These are phyloP conservation scores for Cryptoblepharus egeriae DNA, from an alignment of 2,797 vertebrate species.

Conservation along the genomic window DNA sequence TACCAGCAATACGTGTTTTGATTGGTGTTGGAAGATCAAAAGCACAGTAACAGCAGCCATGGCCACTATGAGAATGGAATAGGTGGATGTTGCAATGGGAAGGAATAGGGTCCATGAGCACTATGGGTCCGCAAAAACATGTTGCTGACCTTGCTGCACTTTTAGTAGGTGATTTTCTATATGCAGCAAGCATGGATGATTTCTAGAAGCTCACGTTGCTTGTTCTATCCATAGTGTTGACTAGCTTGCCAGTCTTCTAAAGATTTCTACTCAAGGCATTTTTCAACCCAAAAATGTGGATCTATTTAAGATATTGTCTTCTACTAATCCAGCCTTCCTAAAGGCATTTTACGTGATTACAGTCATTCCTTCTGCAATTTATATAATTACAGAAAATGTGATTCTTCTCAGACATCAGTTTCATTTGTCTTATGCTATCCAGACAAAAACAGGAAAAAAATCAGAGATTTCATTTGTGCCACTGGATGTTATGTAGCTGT, in stretches of 20 bases:
- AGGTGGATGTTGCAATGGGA: too few relatives aligned
- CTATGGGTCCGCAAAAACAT: neutral
- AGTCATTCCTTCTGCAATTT: slow-evolving; percentile 82
- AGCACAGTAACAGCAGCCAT: too few relatives aligned
- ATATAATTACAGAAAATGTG: slow-evolving; percentile 79
- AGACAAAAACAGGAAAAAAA: slow-evolving; percentile 62
- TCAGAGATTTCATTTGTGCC: slow-evolving; percentile 54
- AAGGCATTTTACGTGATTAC: slow-evolving; percentile 81
- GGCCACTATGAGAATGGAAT: neutral
- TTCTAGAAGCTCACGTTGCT: slow-evolving; percentile 28
- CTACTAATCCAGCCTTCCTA: slow-evolving; percentile 78
- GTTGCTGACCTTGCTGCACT: neutral
- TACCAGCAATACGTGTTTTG: too few relatives aligned
- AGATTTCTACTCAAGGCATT: slow-evolving; percentile 58
- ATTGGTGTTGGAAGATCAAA: neutral
- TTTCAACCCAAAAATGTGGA: slow-evolving; percentile 79
- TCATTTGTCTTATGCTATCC: slow-evolving; percentile 75
- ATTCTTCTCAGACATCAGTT: slow-evolving; percentile 80
- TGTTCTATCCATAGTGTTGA: slow-evolving; percentile 68
- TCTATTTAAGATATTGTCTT: slow-evolving; percentile 84
- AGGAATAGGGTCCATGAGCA: neutral
- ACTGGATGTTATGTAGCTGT: slow-evolving; percentile 58
- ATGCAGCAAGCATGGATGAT: neutral
- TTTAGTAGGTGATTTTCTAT: neutral
- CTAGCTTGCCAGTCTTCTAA: slow-evolving; percentile 69